Evolutionary conservation across 2,797 vertebrate genomes (phyloP).

Genomic region (Oreonectes daqikongensis): DNA sequence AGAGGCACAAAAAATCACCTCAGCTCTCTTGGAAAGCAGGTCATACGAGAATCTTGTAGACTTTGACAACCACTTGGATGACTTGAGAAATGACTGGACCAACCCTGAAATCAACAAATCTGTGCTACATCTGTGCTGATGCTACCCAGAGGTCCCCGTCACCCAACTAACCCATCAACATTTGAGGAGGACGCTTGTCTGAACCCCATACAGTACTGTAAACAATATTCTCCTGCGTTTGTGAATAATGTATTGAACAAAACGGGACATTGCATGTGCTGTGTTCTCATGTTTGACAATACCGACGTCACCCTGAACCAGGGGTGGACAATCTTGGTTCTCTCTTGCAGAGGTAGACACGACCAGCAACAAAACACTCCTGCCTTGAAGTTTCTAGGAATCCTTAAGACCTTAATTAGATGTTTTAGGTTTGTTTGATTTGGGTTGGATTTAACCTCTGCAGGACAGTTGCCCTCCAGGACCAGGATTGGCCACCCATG

Average conservation of each 20-base stretch:
- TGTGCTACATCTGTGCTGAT: constrained; percentile 92
- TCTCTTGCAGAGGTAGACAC: too few relatives aligned
- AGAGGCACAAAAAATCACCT: constrained; percentile 91
- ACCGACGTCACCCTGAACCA: neutral
- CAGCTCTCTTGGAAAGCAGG: constrained; percentile 87
- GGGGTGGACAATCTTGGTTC: too few relatives aligned
- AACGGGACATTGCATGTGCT: constrained; percentile 52
- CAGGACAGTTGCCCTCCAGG: too few relatives aligned
- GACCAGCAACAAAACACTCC: too few relatives aligned
- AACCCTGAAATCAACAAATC: constrained; percentile 98
- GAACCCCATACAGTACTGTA: constrained; percentile 61
- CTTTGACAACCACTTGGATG: constrained; percentile 98
- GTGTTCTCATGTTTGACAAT: constrained; percentile 1
- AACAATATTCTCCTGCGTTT: constrained; percentile 54
- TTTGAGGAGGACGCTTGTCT: constrained; percentile 66
- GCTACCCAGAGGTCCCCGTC: constrained; percentile 7
- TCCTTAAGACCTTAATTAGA: too few relatives aligned
- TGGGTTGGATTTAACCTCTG: too few relatives aligned
- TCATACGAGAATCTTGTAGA: constrained; percentile 93
- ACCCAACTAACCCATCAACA: constrained; percentile 58
- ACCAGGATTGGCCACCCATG: too few relatives aligned
- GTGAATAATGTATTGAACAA: constrained; percentile 18
- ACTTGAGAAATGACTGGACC: constrained; percentile 97
- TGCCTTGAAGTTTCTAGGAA: too few relatives aligned
- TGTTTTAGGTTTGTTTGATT: too few relatives aligned